Evolutionary conservation across 2,888 invertebrate genomes (phyloP), one percentile per base, ranked within the genome.

Genomic region (Periphyllus acericola): DNA sequence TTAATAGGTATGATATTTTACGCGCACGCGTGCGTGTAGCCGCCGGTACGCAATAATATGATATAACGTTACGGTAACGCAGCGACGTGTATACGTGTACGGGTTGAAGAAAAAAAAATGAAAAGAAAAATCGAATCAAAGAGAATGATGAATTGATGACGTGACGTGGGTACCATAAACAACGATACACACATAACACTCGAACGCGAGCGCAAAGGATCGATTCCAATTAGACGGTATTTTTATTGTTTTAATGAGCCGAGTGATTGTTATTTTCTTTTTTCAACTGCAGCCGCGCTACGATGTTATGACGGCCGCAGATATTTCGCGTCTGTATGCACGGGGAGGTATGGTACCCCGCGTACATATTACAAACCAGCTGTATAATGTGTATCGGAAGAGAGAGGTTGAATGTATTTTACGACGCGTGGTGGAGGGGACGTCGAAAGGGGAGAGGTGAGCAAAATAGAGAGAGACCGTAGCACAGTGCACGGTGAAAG

Each of bases 201-300:
- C n/a, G n/a, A 3, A n/a, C 66, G n/a, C n/a, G 25, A 66, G 19
- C 76, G 29, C 32, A n/a, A 19, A 52, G 76, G 68, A 81, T 68
- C 68, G 81, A 68, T 81, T 81, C 81, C 81, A 81, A 81, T 81
- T 81, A 81, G 81, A 68, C 81, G 81, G 81, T 81, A 81, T 81
- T 81, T 81, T 80, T 80, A 80, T 80, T 80, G 80, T 81, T 81
- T 81, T 68, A 78, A 78, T 78, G 76, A 78, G 21, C 66, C 66
- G 66, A 66, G 66, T 8, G 66, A 66, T n/a, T 66, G 25, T 36
- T 3, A 1, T 66, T 66, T 66, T 60, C 9, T 80, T 78, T 78
- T 52, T 25, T 32, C 3, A 40, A 55, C 55, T 79, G 55, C 40
- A 40, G 32, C 32, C 25, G 55, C 55, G 55, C 55, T 34, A 5